phyloP scores from a whole-genome alignment of 2,113 vertebrate species.

The Dicaeum eximium region DNA sequence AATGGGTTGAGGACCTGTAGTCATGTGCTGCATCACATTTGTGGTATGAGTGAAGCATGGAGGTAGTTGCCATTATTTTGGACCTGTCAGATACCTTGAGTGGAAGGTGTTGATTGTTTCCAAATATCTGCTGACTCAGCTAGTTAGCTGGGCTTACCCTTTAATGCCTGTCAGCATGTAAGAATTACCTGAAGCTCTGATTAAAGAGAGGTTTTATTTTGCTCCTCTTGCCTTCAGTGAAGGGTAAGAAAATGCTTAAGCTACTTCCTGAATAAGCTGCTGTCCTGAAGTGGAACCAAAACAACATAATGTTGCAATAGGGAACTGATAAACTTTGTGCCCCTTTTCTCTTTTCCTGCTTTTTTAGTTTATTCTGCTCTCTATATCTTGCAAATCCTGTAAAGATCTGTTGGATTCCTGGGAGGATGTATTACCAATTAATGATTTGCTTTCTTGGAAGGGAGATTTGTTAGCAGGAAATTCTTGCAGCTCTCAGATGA shows the following conservation, averaged over 20 bases:
- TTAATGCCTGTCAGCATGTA: background rate
- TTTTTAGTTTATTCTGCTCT: background rate
- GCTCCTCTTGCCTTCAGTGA: background rate
- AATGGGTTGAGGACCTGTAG: background rate
- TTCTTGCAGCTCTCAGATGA: background rate
- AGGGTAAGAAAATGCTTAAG: background rate
- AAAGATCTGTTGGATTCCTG: background rate
- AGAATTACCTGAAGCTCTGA: background rate
- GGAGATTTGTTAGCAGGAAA: slow-evolving; percentile 3
- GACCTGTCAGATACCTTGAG: background rate
- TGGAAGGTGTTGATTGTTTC: background rate
- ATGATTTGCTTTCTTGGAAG: background rate
- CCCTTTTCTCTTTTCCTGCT: background rate
- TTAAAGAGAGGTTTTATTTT: background rate
- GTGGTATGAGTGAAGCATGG: background rate
- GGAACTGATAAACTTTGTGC: background rate
- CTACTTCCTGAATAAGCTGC: background rate
- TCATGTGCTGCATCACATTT: background rate
- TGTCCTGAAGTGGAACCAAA: background rate
- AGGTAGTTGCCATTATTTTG: background rate
- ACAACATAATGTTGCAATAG: background rate
- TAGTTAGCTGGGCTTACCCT: background rate
- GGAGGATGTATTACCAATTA: background rate
- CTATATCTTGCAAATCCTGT: background rate
- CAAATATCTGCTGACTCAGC: background rate